Evolutionary conservation across 2,888 invertebrate species (phyloP).

Genomic region (Coremacera marginata): DNA sequence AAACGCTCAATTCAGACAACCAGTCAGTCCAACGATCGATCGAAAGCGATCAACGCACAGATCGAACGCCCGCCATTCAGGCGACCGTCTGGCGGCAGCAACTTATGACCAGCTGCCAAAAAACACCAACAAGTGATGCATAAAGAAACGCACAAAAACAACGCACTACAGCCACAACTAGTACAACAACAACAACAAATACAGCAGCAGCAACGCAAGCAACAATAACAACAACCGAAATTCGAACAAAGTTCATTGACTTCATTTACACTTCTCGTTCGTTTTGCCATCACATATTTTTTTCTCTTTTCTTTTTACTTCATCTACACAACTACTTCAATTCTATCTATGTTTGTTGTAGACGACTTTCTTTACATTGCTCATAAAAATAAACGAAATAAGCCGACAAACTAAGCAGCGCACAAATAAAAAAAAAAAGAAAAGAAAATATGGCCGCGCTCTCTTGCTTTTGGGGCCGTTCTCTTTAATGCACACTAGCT

Average conservation of each 20-base stretch:
- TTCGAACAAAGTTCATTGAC: constrained; percentile 66
- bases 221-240: constrained; percentile 47
- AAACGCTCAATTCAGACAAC: not conserved
- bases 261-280: constrained; percentile 41
- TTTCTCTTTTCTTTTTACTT: not conserved
- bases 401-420: not conserved
- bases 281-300: not conserved
- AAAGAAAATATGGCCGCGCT: not conserved
- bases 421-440: not conserved
- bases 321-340: not conserved
- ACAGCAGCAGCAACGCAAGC: constrained; percentile 14
- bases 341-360: constrained; percentile 24
- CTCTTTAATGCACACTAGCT: too few species aligned
- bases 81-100: not conserved
- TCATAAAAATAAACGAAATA: constrained; percentile 1
- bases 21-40: not conserved
- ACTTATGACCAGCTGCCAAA: not conserved
- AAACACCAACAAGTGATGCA: not conserved
- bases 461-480: not conserved
- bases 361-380: constrained; percentile 4
- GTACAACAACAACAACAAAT: constrained; percentile 6
- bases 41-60: not conserved
- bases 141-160: constrained; percentile 8
- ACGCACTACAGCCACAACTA: constrained; percentile 24
- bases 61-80: not conserved